Percentiles rank a stretch among this genome's conserved stretches.
Conservation (phyloP, 2,888 invertebrate genomes). For the Rhynchonema sp. region DNA sequence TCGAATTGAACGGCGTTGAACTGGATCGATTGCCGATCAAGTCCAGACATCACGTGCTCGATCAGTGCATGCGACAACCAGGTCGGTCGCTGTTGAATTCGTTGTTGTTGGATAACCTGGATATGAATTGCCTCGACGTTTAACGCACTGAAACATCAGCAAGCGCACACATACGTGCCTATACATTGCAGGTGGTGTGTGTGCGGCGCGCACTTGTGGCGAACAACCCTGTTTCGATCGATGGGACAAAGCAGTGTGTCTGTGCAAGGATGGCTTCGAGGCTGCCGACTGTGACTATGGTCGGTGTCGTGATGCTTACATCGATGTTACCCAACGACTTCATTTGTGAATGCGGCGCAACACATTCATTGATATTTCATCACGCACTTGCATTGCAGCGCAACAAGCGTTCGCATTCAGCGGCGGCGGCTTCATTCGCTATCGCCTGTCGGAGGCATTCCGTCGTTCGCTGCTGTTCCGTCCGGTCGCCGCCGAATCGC, state of each 20-base stretch:
- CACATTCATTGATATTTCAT: too few species aligned
- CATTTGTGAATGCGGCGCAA: too few species aligned
- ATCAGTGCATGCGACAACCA: not conserved
- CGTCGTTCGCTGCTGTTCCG: slow-evolving; percentile 57
- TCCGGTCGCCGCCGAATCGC: not conserved
- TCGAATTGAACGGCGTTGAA: slow-evolving; percentile 53
- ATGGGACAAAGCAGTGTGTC: slow-evolving; percentile 55
- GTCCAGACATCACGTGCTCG: not conserved
- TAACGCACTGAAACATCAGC: too few species aligned
- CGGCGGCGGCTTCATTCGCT: slow-evolving; percentile 57
- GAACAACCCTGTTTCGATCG: slow-evolving; percentile 57
- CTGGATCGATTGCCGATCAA: not conserved
- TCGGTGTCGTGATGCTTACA: not conserved
- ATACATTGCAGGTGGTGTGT: slow-evolving; percentile 2
- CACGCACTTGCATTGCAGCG: too few species aligned
- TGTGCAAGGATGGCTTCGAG: slow-evolving; percentile 32
- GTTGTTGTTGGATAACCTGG: too few species aligned
- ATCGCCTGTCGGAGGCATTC: slow-evolving; percentile 54
- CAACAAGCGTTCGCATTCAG: slow-evolving; percentile 57
- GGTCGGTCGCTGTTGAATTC: too few species aligned
- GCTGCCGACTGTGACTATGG: not conserved
- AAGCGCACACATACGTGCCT: too few species aligned
- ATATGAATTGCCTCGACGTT: too few species aligned
- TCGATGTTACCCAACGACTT: not conserved
- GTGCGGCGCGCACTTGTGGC: slow-evolving; percentile 39